A percentile compares a stretch with the other conserved stretches of the same genome.
Conservation (phyloP, 2,888 invertebrate genomes). For the Gari tellinella region DNA sequence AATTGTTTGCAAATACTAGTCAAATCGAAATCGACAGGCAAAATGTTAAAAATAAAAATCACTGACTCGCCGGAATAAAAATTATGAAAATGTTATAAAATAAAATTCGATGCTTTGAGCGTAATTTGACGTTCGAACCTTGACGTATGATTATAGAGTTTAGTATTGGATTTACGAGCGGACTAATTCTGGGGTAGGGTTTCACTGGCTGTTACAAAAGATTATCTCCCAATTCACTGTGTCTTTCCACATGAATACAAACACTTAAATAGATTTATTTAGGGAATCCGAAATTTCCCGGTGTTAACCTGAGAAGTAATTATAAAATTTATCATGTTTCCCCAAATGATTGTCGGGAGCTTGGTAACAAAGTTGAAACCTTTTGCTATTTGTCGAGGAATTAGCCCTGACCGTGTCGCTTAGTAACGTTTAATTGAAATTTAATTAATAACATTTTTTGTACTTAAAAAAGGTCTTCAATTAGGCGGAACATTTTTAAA, state of each 20-base stretch:
- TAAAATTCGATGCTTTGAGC: conserved; percentile 28
- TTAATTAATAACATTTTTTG: no score
- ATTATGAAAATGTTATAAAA: conserved; percentile 33
- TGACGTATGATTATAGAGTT: conserved; percentile 7
- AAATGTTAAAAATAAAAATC: conserved; percentile 1
- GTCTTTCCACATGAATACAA: conserved; percentile 31
- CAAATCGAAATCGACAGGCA: no score
- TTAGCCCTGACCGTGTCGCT: no score
- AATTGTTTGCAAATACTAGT: no score
- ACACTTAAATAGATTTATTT: conserved; percentile 31
- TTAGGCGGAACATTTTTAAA: no score
- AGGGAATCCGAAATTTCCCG: conserved; percentile 14
- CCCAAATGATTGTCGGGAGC: conserved; percentile 1
- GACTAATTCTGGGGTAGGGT: conserved; percentile 24
- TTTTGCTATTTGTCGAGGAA: no score
- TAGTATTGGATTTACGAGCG: background rate
- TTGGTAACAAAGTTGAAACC: background rate
- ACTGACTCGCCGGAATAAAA: conserved; percentile 6
- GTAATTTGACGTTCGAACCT: background rate
- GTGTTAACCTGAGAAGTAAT: conserved; percentile 16
- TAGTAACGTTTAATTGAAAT: no score
- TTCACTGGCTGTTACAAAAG: conserved; percentile 25
- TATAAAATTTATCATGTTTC: conserved; percentile 45
- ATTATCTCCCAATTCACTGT: conserved; percentile 39
- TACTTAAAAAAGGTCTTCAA: no score